phyloP scores from a whole-genome alignment of 2,113 vertebrate species.

The Phycodurus eques region DNA sequence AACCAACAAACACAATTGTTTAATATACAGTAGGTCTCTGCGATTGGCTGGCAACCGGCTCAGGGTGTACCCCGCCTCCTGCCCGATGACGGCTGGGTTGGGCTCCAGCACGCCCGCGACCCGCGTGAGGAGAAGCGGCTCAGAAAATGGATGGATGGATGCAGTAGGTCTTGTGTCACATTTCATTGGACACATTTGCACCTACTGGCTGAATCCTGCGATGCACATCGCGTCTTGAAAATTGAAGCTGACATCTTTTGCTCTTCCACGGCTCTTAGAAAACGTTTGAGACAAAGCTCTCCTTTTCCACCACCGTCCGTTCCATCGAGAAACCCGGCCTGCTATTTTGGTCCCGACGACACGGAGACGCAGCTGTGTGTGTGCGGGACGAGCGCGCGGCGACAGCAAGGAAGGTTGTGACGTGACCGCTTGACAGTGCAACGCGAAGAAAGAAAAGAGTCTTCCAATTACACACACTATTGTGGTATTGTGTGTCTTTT shows the following conservation, averaged over 20 bases:
- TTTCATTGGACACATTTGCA: not conserved
- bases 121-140: too few relatives aligned
- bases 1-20: too few relatives aligned
- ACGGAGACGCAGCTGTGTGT: slow-evolving; percentile 5
- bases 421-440: slow-evolving; percentile 5
- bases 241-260: not conserved
- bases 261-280: not conserved
- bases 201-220: not conserved
- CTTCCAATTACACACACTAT: not conserved
- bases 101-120: too few relatives aligned
- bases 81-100: too few relatives aligned
- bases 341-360: slow-evolving; percentile 22
- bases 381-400: not conserved
- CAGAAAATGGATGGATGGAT: too few relatives aligned
- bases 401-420: slow-evolving; percentile 15
- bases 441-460: not conserved
- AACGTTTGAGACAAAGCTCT: not conserved
- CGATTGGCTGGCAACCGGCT: too few relatives aligned
- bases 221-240: not conserved
- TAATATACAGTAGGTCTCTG: too few relatives aligned
- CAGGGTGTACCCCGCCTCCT: too few relatives aligned
- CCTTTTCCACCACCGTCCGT: not conserved
- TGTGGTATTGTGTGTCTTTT: not conserved
- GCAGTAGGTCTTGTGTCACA: not conserved
- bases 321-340: slow-evolving; percentile 14